Conservation (phyloP, 2,113 vertebrate genomes). For the Alosa alosa region DNA sequence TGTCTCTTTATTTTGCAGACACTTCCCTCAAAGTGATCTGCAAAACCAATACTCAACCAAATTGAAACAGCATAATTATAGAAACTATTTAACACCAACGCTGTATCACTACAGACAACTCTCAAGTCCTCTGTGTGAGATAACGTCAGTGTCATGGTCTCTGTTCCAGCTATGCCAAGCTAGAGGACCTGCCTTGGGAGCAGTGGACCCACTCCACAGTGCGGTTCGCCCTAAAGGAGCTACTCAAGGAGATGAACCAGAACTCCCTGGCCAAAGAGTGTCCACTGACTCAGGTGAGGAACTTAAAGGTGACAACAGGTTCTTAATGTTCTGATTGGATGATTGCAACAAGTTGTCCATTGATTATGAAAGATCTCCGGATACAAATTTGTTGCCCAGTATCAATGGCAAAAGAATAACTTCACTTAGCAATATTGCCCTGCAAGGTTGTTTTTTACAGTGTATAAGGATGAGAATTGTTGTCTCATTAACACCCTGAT, state of each 20-base stretch:
- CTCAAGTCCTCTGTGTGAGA: neutral
- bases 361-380: neutral
- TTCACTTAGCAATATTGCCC: too few relatives aligned
- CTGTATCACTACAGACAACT: neutral
- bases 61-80: too few relatives aligned
- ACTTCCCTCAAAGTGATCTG: too few relatives aligned
- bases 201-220: conserved; percentile 93
- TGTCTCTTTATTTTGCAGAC: too few relatives aligned
- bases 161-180: conserved; percentile 78
- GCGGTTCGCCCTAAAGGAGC: conserved; percentile 89
- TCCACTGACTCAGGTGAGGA: conserved; percentile 88
- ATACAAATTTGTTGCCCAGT: neutral
- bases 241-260: conserved; percentile 92
- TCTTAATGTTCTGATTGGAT: too few relatives aligned
- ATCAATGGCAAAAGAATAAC: too few relatives aligned
- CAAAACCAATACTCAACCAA: too few relatives aligned
- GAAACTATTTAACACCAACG: neutral
- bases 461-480: neutral
- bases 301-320: too few relatives aligned
- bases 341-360: too few relatives aligned
- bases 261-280: conserved; percentile 92
- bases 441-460: neutral
- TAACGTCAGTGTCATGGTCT: neutral
- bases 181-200: conserved; percentile 90
- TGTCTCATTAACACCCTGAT: neutral